Evolutionary conservation across 1,140 invertebrate genomes (phyloP).

Genomic region (Magallana ariakensis): DNA sequence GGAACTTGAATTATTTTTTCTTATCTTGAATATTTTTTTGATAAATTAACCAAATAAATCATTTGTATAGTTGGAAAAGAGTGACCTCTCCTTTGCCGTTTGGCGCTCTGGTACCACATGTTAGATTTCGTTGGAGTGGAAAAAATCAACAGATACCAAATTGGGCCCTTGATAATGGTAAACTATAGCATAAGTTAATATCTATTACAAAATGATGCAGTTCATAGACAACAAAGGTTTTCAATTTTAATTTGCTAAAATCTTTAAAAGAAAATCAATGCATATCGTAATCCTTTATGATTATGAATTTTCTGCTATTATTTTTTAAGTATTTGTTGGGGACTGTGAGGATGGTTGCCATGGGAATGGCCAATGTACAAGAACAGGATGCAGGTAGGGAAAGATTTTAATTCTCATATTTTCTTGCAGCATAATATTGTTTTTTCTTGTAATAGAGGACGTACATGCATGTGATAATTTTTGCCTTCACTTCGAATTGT

Average conservation of each 20-base stretch:
- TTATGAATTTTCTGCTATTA: background rate
- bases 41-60: background rate
- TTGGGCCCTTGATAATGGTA: conserved; percentile 80
- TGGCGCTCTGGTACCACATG: conserved; percentile 75
- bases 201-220: too few species aligned
- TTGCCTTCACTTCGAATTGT: too few species aligned
- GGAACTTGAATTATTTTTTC: too few species aligned
- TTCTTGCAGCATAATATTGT: too few species aligned
- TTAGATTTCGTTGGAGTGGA: conserved; percentile 78
- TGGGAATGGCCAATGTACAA: conserved; percentile 77
- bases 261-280: too few species aligned
- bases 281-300: too few species aligned
- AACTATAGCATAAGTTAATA: conserved; percentile 18
- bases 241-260: too few species aligned
- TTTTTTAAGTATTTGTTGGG: conserved; percentile 79
- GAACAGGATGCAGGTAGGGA: conserved; percentile 77
- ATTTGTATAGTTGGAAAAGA: conserved; percentile 75
- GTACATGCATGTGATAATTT: too few species aligned
- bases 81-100: conserved; percentile 79
- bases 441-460: too few species aligned
- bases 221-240: too few species aligned
- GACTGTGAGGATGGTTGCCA: conserved; percentile 78
- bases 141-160: conserved; percentile 59
- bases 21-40: too few species aligned
- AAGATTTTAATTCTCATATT: background rate